Evolutionary conservation across 2,888 invertebrate genomes (phyloP), one percentile per base, ranked within the genome.

Genomic region (Cephus nigrinus): DNA sequence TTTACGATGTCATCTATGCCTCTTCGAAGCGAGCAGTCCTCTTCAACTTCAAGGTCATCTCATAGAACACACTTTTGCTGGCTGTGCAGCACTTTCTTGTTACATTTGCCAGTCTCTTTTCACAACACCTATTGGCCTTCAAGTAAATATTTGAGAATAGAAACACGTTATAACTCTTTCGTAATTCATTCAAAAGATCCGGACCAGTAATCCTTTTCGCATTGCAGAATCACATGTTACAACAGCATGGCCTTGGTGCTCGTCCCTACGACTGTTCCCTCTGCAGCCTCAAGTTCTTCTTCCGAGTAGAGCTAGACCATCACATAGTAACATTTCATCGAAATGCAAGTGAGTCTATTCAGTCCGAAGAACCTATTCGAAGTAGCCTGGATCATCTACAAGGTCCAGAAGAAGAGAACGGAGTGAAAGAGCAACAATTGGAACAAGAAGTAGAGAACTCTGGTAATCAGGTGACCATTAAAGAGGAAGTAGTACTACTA

Each of bases 11-110:
- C 94, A 96, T 81, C 93, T 98, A 3, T 98, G 98, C 88, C 94
- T 95, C 77, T 94, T 95, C 84, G 94, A 95, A 12, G 94, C 96
- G 73, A 95, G 96, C 73, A 96, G 96, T 1, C 95, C 97, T 0
- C 94, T 96, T 68, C 95, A 97, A 80, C 93, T 98, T 2, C 98
- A 97, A 91, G 94, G 95, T 79, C 98, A 98, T 89, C 93, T 98
- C 79, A 98, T 98, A 80, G 98, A 98, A 87, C 98, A 98, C 91
- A 97, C 97, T 0, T 98, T 97, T 88, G 96, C 96, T 35, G 97
- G 97, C 4, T 96, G 96, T 86, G 95, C 96, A 68, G 94, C 94
- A 68, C 97, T 96, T 89, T 95, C 95, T 4, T 98, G 98, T 91
- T 97, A 97, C 90, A 94, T 98, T 82, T 98, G 98, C 91, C 96